Base-by-base conservation (phyloP, 37 sponge, comb jelly and placozoan species). In the Halisarca cf. caerulea region DNA sequence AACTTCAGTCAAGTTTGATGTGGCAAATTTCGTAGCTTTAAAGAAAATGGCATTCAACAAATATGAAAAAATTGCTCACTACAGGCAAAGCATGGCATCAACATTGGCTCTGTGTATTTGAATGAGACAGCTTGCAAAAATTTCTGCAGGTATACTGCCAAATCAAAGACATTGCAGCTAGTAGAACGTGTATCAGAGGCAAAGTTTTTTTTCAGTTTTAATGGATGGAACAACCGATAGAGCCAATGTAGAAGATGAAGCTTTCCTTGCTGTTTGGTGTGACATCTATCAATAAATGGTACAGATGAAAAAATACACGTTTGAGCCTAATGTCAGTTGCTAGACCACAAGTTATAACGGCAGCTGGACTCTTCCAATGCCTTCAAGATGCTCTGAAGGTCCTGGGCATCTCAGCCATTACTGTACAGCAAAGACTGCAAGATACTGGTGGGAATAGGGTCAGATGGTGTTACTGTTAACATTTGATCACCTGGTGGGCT, bases 141-240 rank as follows among this genome's bases (percentile, higher is more conserved):
- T 35, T 39, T 89, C n/a, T 81, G 84, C 28, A 85, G 85, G 54
- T 89, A 41, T 78, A 85, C 83, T 74, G 86, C 90, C 2, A 82
- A 85, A 73, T 80, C 90, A 15, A 85, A 53, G 59, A 72, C 78
- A 69, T 72, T 70, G 60, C 74, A 84, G 33, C 34, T 80, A 41
- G 55, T 27, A 25, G 7, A 78, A 78, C 83, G 33, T 32, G 59
- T 89, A 36, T 23, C 82, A 51, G 25, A 71, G 18, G 82, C 86
- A 42, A 83, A 71, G 41, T 91, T 84, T 71, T 4, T 64, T 91
- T 28, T 23, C 84, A 11, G 17, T 89, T 38, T 33, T 89, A 15
- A 78, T 91, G 59, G 91, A 91, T 90, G 90, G 90, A 4, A 86
- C 87, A 37, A 86, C 87, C 57, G 90, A 90, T 58, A 42, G 45